These are phyloP conservation scores for Collichthys lucidus DNA, from an alignment of 2,113 vertebrate genomes.

Conservation along the genomic window DNA sequence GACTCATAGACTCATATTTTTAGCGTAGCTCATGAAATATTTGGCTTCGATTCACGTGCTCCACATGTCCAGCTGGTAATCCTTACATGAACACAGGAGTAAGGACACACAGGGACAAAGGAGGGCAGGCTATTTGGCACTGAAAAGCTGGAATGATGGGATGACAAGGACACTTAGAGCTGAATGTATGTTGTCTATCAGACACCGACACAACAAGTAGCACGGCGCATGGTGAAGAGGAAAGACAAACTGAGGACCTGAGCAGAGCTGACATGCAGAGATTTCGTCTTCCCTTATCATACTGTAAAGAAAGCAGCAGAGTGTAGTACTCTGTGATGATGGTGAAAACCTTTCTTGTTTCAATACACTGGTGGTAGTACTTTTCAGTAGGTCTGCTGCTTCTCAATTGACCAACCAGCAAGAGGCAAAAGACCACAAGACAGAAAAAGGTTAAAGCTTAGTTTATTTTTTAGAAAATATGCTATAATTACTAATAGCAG, in stretches of 20 bases:
- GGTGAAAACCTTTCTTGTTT: slow-evolving; percentile 1
- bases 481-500: no score
- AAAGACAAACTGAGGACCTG: slow-evolving; percentile 9
- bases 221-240: not conserved
- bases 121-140: not conserved
- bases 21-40: slow-evolving; percentile 23
- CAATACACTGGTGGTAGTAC: not conserved
- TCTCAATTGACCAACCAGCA: not conserved
- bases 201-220: slow-evolving; percentile 30
- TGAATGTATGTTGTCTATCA: slow-evolving; percentile 16
- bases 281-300: slow-evolving; percentile 27
- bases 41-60: not conserved
- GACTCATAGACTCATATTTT: not conserved
- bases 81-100: slow-evolving; percentile 17
- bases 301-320: slow-evolving; percentile 29
- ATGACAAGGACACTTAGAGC: not conserved
- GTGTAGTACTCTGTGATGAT: not conserved
- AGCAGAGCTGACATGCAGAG: slow-evolving; percentile 24
- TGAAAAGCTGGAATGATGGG: slow-evolving; percentile 2
- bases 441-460: no score
- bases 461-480: no score
- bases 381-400: not conserved
- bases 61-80: slow-evolving; percentile 38
- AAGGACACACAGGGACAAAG: slow-evolving; percentile 3
- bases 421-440: not conserved